These are phyloP conservation scores for Lemur catta DNA, from an alignment of 2,797 vertebrate species.

Conservation along the genomic window DNA sequence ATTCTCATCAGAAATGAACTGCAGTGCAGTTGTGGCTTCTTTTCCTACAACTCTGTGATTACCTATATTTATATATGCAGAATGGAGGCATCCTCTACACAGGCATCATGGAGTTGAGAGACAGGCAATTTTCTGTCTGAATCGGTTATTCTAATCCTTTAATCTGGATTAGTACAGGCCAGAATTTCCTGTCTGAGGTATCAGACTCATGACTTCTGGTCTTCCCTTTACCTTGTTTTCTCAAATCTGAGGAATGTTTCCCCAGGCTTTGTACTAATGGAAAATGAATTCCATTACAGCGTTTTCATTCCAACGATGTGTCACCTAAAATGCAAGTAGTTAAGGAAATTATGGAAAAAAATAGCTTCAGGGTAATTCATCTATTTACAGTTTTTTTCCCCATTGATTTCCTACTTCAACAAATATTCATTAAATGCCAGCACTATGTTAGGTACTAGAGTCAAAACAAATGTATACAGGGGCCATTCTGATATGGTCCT, in stretches of 20 bases:
- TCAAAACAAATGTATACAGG: background rate
- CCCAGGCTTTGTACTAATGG: background rate
- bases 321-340: background rate
- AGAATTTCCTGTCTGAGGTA: background rate
- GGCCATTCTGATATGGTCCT: background rate
- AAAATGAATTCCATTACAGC: background rate
- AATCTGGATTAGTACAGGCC: background rate
- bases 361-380: background rate
- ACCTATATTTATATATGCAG: accelerated
- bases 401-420: background rate
- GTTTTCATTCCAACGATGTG: background rate
- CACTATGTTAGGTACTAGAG: background rate
- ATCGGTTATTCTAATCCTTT: background rate
- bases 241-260: background rate
- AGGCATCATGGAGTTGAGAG: background rate
- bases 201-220: background rate
- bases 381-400: background rate
- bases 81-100: too few species aligned
- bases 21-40: background rate
- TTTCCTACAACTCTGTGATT: too few species aligned
- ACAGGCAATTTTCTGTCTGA: background rate
- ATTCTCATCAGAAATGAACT: background rate
- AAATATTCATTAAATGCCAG: background rate
- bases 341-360: background rate
- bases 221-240: background rate